Evolutionary conservation across 2,888 invertebrate species (phyloP), one percentile per base, ranked within the genome.

Genomic region (Himalopsyche tibetana): DNA sequence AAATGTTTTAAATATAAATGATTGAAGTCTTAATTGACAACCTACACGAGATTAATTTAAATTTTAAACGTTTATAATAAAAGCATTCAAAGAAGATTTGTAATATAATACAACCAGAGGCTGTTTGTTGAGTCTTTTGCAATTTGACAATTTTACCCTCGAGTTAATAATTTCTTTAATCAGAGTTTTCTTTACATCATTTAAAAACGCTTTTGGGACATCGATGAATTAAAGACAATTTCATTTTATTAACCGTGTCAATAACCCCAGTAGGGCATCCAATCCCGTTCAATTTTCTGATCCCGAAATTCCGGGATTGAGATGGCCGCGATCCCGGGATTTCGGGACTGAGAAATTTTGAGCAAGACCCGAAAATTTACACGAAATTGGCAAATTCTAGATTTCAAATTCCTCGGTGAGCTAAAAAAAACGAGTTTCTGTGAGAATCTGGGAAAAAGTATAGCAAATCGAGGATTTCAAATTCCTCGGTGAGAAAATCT

Each of bases 121-220:
- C 74, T 74, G 38, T 74, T 74, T 74, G 74, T 15, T 5, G 36
- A 74, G 38, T 36, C 28, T 36, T 74, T 36, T 36, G 74, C 36
- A 74, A 74, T 38, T 74, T 74, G 74, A 6, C 74, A 74, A 74
- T 74, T 74, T 74, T 74, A 74, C 28, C 38, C 74, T 74, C 15
- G 74, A 74, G 74, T 38, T 74, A 74, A 74, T 36, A 74, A 38
- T 19, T 74, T 74, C 74, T 74, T 74, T 12, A 74, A 74, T 36
- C 38, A 36, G 36, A 74, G 36, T 38, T 74, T 74, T 74, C 74
- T 74, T 19, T 63, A 11, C 19, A 6, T 63, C 19, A 8, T 11
- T 28, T 74, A 12, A 15, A 12, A 38, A 74, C 74, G 28, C 4
- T 15, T 74, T 19, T 38, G 38, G 12, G 74, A 12, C 36, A 15